phyloP scores from a whole-genome alignment of 1,140 invertebrate genomes.

The Mizuhopecten yessoensis region DNA sequence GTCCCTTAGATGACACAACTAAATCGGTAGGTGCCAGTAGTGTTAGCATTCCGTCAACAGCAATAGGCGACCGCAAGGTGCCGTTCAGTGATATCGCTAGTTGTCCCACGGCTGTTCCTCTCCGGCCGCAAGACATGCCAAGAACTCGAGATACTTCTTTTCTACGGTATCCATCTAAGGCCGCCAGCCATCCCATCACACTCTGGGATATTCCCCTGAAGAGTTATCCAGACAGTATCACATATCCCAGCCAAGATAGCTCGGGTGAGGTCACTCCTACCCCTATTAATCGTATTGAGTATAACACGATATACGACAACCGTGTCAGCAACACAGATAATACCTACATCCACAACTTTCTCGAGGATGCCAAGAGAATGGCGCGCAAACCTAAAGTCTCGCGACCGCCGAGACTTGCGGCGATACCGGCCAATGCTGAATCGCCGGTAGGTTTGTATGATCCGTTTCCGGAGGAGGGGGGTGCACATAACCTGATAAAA shows the following conservation, averaged over 20 bases:
- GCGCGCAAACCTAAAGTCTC: slow-evolving; percentile 36
- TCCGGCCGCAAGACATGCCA: neutral
- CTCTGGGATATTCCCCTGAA: neutral
- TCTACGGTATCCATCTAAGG: neutral
- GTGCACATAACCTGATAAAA: neutral
- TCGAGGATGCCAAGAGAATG: neutral
- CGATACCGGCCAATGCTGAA: neutral
- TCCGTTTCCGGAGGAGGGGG: neutral
- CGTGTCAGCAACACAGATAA: neutral
- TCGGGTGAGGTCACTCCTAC: slow-evolving; percentile 1
- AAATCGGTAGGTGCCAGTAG: neutral
- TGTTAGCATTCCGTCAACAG: neutral
- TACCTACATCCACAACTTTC: slow-evolving; percentile 22
- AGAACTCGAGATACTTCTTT: neutral
- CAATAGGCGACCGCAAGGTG: neutral
- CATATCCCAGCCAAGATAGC: neutral
- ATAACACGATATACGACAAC: slow-evolving; percentile 1
- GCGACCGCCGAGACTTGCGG: slow-evolving; percentile 19
- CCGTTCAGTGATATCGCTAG: neutral
- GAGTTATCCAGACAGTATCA: neutral
- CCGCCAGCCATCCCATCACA: neutral
- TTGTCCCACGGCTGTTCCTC: neutral
- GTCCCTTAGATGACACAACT: neutral
- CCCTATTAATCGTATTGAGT: neutral
- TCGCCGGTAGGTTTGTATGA: neutral